A percentile compares a stretch with the other conserved stretches of the same genome.
These are phyloP conservation scores for Myopa tessellatipennis DNA, from an alignment of 2,888 invertebrate genomes.

Conservation along the genomic window DNA sequence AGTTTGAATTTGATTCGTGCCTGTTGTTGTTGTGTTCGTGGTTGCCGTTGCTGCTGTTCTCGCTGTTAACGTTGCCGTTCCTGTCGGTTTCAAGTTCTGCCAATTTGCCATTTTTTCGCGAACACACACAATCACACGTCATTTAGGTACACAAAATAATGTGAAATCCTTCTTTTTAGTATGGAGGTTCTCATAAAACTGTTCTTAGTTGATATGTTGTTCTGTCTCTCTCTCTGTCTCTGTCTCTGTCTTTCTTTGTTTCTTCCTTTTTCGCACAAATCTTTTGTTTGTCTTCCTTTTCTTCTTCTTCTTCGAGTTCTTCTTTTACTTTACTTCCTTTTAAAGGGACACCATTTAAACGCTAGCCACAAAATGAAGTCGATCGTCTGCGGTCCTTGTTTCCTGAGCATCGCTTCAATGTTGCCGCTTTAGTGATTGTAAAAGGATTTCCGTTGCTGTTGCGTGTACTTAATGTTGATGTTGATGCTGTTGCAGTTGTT, in stretches of 20 bases:
- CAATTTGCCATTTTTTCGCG: slow-evolving; percentile 54
- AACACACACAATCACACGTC: slow-evolving; percentile 52
- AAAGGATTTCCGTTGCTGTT: slow-evolving; percentile 14
- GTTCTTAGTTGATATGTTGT: slow-evolving; percentile 14
- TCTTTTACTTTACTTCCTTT: slow-evolving; percentile 24
- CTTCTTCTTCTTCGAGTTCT: slow-evolving; percentile 2
- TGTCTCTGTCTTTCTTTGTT: not conserved
- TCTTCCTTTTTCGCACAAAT: not conserved
- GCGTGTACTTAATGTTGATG: not conserved
- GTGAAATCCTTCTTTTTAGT: slow-evolving; percentile 41
- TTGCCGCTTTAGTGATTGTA: slow-evolving; percentile 21
- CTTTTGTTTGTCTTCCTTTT: not conserved
- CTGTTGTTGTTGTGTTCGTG: slow-evolving; percentile 43
- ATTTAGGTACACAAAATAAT: slow-evolving; percentile 52
- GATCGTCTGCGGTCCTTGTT: not conserved
- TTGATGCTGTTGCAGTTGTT: not conserved
- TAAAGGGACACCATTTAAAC: slow-evolving; percentile 30
- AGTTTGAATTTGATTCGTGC: slow-evolving; percentile 11
- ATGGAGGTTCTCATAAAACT: slow-evolving; percentile 43
- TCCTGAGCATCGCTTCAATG: slow-evolving; percentile 19
- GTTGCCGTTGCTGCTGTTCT: slow-evolving; percentile 37
- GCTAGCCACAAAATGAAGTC: slow-evolving; percentile 28
- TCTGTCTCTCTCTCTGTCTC: slow-evolving; percentile 24
- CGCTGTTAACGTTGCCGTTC: slow-evolving; percentile 31
- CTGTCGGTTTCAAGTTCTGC: slow-evolving; percentile 49